Evolutionary conservation across 2,888 invertebrate genomes (phyloP).

Genomic region (Phoronis australis): DNA sequence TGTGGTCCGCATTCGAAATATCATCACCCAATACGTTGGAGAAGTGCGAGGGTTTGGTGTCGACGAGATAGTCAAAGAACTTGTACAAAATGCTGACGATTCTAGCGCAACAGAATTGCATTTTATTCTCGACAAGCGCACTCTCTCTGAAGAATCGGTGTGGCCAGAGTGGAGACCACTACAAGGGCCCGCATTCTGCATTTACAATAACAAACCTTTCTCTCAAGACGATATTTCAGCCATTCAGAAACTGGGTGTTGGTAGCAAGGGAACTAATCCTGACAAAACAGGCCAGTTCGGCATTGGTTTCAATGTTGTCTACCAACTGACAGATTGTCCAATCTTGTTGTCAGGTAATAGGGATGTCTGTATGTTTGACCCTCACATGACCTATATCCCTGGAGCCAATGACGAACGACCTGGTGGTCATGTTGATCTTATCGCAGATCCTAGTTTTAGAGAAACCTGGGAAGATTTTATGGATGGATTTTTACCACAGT

Average conservation of each 20-base stretch:
- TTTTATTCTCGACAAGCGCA: not conserved
- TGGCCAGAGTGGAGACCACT: not conserved
- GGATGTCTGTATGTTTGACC: not conserved
- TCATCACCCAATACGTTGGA: not conserved
- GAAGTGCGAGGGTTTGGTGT: not conserved
- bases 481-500: not conserved
- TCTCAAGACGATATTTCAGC: not conserved
- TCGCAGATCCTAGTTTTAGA: not conserved
- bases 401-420: conserved; percentile 3
- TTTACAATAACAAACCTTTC: not conserved
- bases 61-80: not conserved
- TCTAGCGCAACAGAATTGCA: not conserved
- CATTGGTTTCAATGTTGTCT: not conserved
- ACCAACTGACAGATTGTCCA: not conserved
- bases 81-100: not conserved
- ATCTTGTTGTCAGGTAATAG: not conserved
- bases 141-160: not conserved
- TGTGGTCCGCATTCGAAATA: not conserved
- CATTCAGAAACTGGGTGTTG: not conserved
- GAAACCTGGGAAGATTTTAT: not conserved
- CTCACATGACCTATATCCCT: not conserved
- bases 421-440: conserved; percentile 5
- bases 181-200: not conserved
- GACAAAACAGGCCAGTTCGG: not conserved
- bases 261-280: not conserved